Conservation (phyloP, 2,888 invertebrate genomes). For the Mactromeris polynyma region DNA sequence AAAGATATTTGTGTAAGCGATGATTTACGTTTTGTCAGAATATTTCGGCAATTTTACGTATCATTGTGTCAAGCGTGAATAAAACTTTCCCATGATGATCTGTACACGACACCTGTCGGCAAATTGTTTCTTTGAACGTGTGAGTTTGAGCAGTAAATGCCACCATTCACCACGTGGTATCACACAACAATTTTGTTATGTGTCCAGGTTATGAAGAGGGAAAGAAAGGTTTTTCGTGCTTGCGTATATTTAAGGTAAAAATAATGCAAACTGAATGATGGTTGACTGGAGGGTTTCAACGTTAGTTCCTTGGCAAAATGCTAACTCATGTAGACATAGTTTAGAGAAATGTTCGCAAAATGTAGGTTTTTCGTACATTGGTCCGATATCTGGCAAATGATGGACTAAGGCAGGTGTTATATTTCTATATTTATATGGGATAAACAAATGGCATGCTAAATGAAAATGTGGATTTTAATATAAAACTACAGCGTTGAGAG, state of each 20-base stretch:
- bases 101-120: slow-evolving; percentile 38
- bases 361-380: no score
- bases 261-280: background rate
- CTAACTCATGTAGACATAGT: background rate
- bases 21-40: slow-evolving; percentile 42
- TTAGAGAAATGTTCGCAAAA: no score
- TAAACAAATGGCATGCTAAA: background rate
- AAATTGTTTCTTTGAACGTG: slow-evolving; percentile 35
- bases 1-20: background rate
- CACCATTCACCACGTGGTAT: background rate
- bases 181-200: background rate
- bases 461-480: background rate
- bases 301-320: background rate
- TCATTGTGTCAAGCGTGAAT: slow-evolving; percentile 43
- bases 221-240: background rate
- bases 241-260: background rate
- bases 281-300: background rate
- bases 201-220: background rate
- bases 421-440: background rate
- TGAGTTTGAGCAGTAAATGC: slow-evolving; percentile 33
- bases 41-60: slow-evolving; percentile 32
- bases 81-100: slow-evolving; percentile 27
- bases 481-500: background rate
- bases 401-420: no score
- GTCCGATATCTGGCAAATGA: background rate